phyloP scores from a whole-genome alignment of 64 coral and sea anemone genomes.

The Stylophora pistillata region DNA sequence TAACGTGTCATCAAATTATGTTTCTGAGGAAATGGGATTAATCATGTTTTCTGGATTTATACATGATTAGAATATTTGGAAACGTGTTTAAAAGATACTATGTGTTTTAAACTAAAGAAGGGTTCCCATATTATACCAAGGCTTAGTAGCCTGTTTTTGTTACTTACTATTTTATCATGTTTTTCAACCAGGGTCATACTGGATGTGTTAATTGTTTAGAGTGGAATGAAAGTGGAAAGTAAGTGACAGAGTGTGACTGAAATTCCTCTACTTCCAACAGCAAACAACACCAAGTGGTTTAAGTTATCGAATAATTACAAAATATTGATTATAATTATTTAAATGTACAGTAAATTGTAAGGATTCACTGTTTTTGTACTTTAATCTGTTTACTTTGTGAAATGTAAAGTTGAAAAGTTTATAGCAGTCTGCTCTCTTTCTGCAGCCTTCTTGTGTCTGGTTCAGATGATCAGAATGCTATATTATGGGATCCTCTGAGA shows the following conservation, averaged over 20 bases:
- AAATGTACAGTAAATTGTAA: no score
- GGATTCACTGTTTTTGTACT: no score
- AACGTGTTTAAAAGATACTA: no score
- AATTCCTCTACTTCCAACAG: neutral
- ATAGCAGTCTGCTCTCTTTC: neutral
- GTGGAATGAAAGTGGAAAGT: constrained; percentile 84
- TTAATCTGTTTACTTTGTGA: no score
- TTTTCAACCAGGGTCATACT: constrained; percentile 70
- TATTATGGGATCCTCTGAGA: constrained; percentile 91
- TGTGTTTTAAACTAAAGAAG: no score
- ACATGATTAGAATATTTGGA: no score
- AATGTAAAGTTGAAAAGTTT: neutral
- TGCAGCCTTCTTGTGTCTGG: constrained; percentile 89
- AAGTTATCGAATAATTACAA: no score
- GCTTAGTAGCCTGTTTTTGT: neutral
- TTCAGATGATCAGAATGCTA: constrained; percentile 95
- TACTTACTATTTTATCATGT: neutral
- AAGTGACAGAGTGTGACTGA: neutral
- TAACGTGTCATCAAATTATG: neutral
- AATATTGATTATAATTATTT: no score
- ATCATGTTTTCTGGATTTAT: no score
- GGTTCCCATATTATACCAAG: no score
- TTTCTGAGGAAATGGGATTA: no score
- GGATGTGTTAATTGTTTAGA: constrained; percentile 95
- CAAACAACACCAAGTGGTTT: no score